phyloP scores from a whole-genome alignment of 2,113 vertebrate genomes.

The Neoarius graeffei region DNA sequence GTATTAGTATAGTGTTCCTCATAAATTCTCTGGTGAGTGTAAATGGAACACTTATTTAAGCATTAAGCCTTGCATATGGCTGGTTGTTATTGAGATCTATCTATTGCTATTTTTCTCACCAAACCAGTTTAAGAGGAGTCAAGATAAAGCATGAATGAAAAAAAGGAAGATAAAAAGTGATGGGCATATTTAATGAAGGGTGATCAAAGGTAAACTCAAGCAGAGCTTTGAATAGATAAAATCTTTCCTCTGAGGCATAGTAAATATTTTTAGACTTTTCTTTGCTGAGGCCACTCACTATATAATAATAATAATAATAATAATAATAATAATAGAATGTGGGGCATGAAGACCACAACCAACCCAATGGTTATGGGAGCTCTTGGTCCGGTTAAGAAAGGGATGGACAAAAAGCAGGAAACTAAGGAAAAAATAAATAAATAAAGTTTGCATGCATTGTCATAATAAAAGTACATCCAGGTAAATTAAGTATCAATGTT shows the following conservation, averaged over 20 bases:
- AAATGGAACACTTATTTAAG: not conserved
- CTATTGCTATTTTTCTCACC: not conserved
- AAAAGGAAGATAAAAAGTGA: not conserved
- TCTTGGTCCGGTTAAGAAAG: no score
- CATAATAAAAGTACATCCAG: not conserved
- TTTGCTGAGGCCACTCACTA: not conserved
- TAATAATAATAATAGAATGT: no score
- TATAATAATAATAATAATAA: no score
- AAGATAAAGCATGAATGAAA: not conserved
- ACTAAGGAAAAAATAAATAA: no score
- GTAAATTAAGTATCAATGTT: not conserved
- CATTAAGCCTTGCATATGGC: not conserved
- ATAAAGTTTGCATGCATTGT: not conserved
- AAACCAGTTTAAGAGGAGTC: not conserved
- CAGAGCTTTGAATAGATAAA: not conserved
- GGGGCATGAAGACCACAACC: no score
- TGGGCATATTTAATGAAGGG: conserved; percentile 20
- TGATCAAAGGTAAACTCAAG: conserved; percentile 42
- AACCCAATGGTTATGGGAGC: no score
- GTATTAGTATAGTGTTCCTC: not conserved
- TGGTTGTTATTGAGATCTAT: not conserved
- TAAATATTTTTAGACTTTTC: not conserved
- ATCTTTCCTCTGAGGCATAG: conserved; percentile 20
- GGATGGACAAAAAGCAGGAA: no score
- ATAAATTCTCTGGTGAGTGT: not conserved